Percentiles rank a stretch among this genome's conserved stretches.
Conservation (phyloP, 92 coral and sea anemone species). For the Porites evermanni region DNA sequence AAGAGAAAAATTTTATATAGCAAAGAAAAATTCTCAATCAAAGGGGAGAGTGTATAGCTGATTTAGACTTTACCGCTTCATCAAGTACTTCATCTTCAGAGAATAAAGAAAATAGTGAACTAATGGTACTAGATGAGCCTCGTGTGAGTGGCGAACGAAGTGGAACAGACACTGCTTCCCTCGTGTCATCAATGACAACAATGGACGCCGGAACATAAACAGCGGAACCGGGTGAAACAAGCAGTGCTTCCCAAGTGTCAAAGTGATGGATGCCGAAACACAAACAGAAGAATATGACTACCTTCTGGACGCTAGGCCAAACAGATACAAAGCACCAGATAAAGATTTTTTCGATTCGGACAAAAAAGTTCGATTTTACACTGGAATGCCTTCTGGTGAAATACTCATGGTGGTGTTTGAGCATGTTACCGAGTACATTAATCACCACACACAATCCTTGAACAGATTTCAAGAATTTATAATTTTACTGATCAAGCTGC, state of each 20-base stretch:
- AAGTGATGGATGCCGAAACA: constrained; percentile 36
- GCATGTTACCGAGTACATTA: constrained; percentile 38
- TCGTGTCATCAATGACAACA: too few relatives aligned
- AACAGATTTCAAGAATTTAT: constrained; percentile 27
- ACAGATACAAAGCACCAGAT: constrained; percentile 12
- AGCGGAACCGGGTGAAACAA: too few relatives aligned
- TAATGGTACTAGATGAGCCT: constrained; percentile 18
- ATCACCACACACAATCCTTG: background rate
- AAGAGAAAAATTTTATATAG: constrained; percentile 9
- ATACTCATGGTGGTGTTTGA: constrained; percentile 44
- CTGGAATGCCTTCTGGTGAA: constrained; percentile 35
- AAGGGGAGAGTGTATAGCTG: constrained; percentile 24
- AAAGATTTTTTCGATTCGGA: constrained; percentile 27
- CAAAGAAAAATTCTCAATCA: constrained; percentile 20
- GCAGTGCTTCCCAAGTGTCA: constrained; percentile 5
- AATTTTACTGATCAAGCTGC: constrained; percentile 17
- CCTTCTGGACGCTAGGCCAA: constrained; percentile 18
- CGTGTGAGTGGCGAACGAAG: constrained; percentile 8
- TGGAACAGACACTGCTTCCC: background rate
- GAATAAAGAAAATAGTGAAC: constrained; percentile 3
- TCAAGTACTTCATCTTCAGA: constrained; percentile 23
- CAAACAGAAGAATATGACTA: constrained; percentile 55
- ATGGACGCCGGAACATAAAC: too few relatives aligned
- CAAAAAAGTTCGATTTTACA: constrained; percentile 45
- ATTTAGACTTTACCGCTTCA: constrained; percentile 19